Conservation (phyloP, 1,140 invertebrate species). For the Orchesella cincta region DNA sequence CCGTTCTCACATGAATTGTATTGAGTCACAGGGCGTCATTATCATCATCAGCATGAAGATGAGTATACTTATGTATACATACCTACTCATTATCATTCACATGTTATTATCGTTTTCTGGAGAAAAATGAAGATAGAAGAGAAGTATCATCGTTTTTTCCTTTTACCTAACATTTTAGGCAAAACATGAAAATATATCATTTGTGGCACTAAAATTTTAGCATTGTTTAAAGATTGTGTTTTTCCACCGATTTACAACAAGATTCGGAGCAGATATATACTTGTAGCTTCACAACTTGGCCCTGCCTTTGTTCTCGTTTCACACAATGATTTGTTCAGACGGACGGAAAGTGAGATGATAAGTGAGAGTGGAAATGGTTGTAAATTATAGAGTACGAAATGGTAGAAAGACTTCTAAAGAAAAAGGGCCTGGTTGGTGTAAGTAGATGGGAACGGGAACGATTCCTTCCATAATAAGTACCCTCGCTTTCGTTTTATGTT, state of each 20-base stretch:
- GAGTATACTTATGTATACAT: too few species aligned
- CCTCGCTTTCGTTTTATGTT: not conserved
- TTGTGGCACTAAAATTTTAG: not conserved
- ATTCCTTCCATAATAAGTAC: not conserved
- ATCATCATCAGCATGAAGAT: not conserved
- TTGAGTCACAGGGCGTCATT: not conserved
- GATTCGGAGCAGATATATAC: not conserved
- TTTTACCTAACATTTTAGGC: too few species aligned
- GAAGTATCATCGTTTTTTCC: too few species aligned
- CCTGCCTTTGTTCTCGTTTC: not conserved
- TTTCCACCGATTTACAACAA: not conserved
- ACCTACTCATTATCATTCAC: too few species aligned
- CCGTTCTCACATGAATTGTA: not conserved
- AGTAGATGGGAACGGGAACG: not conserved
- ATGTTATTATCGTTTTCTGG: not conserved
- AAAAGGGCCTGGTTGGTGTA: not conserved
- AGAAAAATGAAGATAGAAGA: not conserved
- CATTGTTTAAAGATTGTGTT: not conserved
- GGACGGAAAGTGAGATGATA: not conserved
- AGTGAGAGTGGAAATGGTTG: constrained; percentile 17
- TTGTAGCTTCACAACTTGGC: not conserved
- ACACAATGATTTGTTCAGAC: not conserved
- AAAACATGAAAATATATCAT: too few species aligned
- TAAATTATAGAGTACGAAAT: constrained; percentile 25
- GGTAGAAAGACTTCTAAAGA: not conserved